phyloP scores from a whole-genome alignment of 2,888 invertebrate genomes.

The Morpho achilles region DNA sequence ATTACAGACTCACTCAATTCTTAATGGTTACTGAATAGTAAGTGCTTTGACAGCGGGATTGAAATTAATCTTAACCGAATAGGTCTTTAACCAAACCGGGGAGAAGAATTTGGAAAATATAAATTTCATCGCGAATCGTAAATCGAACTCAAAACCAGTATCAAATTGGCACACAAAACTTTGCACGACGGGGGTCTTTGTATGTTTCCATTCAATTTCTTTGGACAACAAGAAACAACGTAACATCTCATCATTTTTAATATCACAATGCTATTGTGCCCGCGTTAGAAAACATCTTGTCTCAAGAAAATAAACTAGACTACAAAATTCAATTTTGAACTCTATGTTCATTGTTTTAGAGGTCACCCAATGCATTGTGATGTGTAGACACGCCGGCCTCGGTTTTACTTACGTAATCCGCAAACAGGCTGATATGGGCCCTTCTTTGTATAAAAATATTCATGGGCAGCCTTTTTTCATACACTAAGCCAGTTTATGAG shows the following conservation, averaged over 20 bases:
- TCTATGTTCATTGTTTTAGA: not conserved
- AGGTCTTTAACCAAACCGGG: too few species aligned
- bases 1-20: too few species aligned
- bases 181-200: too few species aligned
- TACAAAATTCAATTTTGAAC: conserved; percentile 3
- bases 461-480: conserved; percentile 6
- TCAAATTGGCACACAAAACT: too few species aligned
- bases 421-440: conserved; percentile 17
- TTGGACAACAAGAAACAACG: conserved; percentile 3
- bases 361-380: not conserved
- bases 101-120: too few species aligned
- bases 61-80: too few species aligned
- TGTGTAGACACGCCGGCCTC: conserved; percentile 18
- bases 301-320: conserved; percentile 1
- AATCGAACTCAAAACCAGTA: too few species aligned
- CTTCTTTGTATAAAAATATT: conserved; percentile 16
- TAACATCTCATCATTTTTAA: conserved; percentile 9
- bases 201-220: conserved; percentile 3
- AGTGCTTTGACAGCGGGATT: too few species aligned
- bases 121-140: too few species aligned
- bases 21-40: too few species aligned
- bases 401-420: conserved; percentile 29
- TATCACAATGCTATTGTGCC: conserved; percentile 2
- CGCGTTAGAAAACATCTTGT: conserved; percentile 3
- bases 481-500: not conserved